Evolutionary conservation across 2,888 invertebrate genomes (phyloP).

Genomic region (Anaspis maculata): DNA sequence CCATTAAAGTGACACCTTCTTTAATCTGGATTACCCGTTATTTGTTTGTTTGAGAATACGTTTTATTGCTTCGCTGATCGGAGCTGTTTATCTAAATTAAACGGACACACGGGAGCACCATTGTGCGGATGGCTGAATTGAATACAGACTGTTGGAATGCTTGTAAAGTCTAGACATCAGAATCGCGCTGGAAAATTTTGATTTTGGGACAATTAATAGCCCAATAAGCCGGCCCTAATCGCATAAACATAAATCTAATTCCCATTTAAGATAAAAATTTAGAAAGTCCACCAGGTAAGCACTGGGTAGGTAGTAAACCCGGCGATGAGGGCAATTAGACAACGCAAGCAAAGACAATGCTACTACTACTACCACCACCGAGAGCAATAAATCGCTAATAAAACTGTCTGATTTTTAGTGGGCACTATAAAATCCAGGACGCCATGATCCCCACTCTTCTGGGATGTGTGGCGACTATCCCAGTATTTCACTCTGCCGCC

Average conservation of each 20-base stretch:
- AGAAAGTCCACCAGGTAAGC: slow-evolving; percentile 8
- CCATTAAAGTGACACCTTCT: slow-evolving; percentile 33
- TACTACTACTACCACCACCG: no score
- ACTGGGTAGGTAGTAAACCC: slow-evolving; percentile 1
- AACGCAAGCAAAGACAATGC: slow-evolving; percentile 13
- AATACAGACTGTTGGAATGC: no score
- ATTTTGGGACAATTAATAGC: no score
- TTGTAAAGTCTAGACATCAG: no score
- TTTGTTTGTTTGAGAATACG: slow-evolving; percentile 31
- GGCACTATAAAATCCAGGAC: slow-evolving; percentile 12
- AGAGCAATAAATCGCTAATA: slow-evolving; percentile 15
- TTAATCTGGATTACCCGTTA: slow-evolving; percentile 35
- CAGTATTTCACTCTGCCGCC: slow-evolving; percentile 24
- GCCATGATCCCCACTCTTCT: slow-evolving; percentile 4
- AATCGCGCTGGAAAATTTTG: no score
- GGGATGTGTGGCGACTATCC: no score
- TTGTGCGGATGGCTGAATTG: no score
- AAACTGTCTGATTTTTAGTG: slow-evolving; percentile 19
- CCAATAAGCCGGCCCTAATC: no score
- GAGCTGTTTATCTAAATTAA: slow-evolving; percentile 16
- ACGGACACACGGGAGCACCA: slow-evolving; percentile 2
- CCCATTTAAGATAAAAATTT: slow-evolving; percentile 13
- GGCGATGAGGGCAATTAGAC: slow-evolving; percentile 6
- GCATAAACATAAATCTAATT: slow-evolving; percentile 13
- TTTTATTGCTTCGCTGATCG: slow-evolving; percentile 28